Evolutionary conservation across 2,113 vertebrate genomes (phyloP), one percentile per base, ranked within the genome.

Genomic region (Tonatia bakeri): DNA sequence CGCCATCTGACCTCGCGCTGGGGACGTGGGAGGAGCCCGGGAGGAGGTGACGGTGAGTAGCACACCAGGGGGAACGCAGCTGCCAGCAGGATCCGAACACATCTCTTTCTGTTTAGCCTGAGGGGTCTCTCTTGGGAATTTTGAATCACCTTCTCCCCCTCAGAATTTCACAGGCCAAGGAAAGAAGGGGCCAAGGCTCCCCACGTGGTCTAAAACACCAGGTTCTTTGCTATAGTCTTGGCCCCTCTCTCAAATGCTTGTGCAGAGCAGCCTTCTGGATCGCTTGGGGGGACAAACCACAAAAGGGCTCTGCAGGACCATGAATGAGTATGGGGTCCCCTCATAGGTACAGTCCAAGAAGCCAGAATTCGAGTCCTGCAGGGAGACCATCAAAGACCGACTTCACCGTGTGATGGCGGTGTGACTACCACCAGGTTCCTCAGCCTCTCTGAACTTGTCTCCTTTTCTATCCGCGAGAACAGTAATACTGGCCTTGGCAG

Each of bases 31-130:
- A 19, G 59, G 50, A 85, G 12, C 64, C 72, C 31, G 3, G 31
- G 67, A 22, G 12, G 28, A 36, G 64, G 67, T 70, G 20, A 69
- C 31, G 52, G 10, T n/a, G 6, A 47, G 69, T 45, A 13, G 7
- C 3, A 1, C 9, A 31, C 50, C 19, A 5, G 20, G 54, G 54
- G 20, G 19, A 13, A 8, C 4, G 2, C 5, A 1, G 17, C 76
- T 38, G 7, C 82, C 76, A 17, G 14, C 36, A 2, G 59, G 59
- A 33, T 28, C 5, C 33, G 52, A 28, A 70, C 65, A 16, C 28
- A 7, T 4, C 22, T 54, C 13, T 22, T 9, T 56, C 76, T 28
- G 5, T 43, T 28, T 65, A 28, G 54, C 76, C 56, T 38, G 14
- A 19, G 40, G 67, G 50, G 11, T 40, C 56, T 84, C 20, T 65